Conservation (phyloP, 2,797 vertebrate species). For the Coluber constrictor region DNA sequence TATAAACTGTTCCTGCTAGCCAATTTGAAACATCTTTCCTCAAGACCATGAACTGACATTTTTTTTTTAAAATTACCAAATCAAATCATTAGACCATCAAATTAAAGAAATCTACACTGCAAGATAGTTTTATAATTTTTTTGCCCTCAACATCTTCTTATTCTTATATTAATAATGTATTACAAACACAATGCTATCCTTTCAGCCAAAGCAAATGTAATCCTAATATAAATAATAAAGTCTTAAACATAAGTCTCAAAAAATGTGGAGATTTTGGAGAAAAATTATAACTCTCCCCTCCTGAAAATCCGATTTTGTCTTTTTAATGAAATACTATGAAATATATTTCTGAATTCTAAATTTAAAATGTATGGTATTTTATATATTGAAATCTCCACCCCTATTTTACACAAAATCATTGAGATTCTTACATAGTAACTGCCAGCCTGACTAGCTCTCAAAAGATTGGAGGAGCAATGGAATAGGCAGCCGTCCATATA, state of each 20-base stretch:
- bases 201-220: too few relatives aligned
- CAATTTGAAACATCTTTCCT: not conserved
- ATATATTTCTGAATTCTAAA: not conserved
- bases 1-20: not conserved
- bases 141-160: too few relatives aligned
- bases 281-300: not conserved
- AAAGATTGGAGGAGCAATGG: not conserved
- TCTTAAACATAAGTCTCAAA: too few relatives aligned
- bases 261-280: not conserved
- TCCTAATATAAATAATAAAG: too few relatives aligned
- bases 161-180: too few relatives aligned
- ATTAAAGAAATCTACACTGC: not conserved
- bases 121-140: not conserved
- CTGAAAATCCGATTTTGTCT: not conserved
- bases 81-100: not conserved
- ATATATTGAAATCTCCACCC: not conserved
- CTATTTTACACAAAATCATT: not conserved
- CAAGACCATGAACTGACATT: not conserved
- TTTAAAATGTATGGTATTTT: not conserved
- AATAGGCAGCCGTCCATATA: not conserved
- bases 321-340: not conserved
- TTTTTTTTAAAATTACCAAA: not conserved
- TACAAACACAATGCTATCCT: too few relatives aligned
- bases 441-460: not conserved
- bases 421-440: not conserved